These are phyloP conservation scores for Hippoglossus stenolepis DNA, from an alignment of 2,113 vertebrate species.

Conservation along the genomic window DNA sequence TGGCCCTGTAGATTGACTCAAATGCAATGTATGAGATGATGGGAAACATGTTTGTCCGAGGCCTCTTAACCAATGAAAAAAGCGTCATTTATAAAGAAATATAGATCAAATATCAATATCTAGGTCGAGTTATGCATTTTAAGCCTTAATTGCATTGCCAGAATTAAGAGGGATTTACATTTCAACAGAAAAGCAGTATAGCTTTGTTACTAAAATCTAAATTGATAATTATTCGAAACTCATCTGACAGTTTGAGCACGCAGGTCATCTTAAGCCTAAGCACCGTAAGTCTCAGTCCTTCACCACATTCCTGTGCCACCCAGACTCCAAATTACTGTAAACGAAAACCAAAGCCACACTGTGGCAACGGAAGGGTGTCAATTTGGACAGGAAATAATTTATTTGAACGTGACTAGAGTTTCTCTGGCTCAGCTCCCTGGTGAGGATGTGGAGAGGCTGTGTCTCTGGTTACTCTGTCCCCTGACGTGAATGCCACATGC, in stretches of 20 bases:
- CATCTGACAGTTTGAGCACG: conserved; percentile 62
- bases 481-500: conserved; percentile 66
- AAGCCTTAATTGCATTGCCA: conserved; percentile 22
- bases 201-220: conserved; percentile 35
- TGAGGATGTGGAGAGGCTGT: conserved; percentile 70
- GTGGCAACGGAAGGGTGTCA: conserved; percentile 76
- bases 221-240: conserved; percentile 38
- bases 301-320: conserved; percentile 77
- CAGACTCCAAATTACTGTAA: conserved; percentile 77
- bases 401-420: conserved; percentile 79
- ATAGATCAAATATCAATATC: conserved; percentile 6
- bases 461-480: conserved; percentile 72
- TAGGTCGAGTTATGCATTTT: conserved; percentile 4
- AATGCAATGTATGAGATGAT: not conserved
- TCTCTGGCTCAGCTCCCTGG: conserved; percentile 65
- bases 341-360: conserved; percentile 68
- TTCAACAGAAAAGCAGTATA: not conserved
- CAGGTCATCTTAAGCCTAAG: conserved; percentile 60
- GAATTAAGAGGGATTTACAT: not conserved
- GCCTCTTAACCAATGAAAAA: not conserved
- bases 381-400: conserved; percentile 79
- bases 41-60: not conserved
- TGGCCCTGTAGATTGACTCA: not conserved
- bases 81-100: conserved; percentile 21
- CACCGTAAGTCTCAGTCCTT: conserved; percentile 57